These are phyloP conservation scores for Girardinichthys multiradiatus DNA, from an alignment of 2,113 vertebrate genomes.

Conservation along the genomic window DNA sequence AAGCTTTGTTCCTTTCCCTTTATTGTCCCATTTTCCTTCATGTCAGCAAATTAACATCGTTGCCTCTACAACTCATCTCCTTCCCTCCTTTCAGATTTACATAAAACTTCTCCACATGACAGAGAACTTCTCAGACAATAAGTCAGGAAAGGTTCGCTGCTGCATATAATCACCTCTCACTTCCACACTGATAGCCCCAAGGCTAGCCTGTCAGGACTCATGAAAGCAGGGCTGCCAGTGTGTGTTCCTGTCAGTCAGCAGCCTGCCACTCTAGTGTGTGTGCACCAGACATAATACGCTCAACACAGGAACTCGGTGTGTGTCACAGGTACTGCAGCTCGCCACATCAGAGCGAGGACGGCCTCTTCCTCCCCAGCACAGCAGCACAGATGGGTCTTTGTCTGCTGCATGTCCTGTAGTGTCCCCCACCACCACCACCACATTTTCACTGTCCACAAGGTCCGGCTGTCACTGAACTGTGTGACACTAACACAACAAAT, in stretches of 20 bases:
- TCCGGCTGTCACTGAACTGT: background rate
- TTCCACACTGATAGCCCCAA: constrained; percentile 32
- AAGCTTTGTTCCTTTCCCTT: constrained; percentile 2
- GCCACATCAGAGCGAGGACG: constrained; percentile 56
- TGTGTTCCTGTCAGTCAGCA: constrained; percentile 52
- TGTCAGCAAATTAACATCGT: constrained; percentile 4
- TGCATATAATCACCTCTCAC: constrained; percentile 41
- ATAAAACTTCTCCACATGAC: constrained; percentile 23
- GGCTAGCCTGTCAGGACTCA: constrained; percentile 56
- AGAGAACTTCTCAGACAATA: constrained; percentile 37
- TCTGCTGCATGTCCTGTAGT: constrained; percentile 53
- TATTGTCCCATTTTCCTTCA: constrained; percentile 8
- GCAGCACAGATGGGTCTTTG: constrained; percentile 55
- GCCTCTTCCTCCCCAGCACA: constrained; percentile 66
- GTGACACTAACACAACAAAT: background rate
- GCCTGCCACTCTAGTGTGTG: constrained; percentile 25
- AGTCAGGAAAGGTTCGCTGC: constrained; percentile 8
- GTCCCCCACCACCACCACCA: background rate
- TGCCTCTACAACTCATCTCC: constrained; percentile 1
- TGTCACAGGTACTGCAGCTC: constrained; percentile 62
- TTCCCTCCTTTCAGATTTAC: constrained; percentile 20
- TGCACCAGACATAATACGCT: constrained; percentile 44
- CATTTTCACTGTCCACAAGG: background rate
- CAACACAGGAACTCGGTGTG: constrained; percentile 61
- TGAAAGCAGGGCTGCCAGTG: constrained; percentile 23